These are phyloP conservation scores for Dryobotodes eremita DNA, from an alignment of 2,888 invertebrate species.

Conservation along the genomic window DNA sequence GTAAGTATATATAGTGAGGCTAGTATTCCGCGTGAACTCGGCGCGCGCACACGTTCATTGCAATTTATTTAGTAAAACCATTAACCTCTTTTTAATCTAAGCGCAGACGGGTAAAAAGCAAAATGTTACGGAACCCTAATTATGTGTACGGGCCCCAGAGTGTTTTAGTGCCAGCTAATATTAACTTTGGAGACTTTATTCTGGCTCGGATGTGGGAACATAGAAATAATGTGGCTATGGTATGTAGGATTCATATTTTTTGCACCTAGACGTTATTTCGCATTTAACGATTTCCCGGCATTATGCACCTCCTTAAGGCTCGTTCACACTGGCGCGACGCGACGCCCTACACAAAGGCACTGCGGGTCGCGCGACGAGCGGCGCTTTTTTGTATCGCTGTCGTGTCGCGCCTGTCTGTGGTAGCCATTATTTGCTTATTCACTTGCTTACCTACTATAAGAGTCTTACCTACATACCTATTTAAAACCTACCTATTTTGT, in stretches of 20 bases:
- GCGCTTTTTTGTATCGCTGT: no score
- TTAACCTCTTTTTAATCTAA: no score
- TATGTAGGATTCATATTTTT: conserved; percentile 66
- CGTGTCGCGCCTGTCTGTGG: no score
- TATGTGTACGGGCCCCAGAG: conserved; percentile 77
- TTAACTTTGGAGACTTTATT: conserved; percentile 80
- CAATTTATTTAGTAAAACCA: not conserved
- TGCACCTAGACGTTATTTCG: not conserved
- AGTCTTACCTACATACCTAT: no score
- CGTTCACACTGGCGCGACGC: no score
- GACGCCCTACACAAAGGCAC: no score
- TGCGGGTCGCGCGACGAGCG: no score
- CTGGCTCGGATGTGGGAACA: conserved; percentile 71
- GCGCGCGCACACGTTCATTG: not conserved
- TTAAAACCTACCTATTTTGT: no score
- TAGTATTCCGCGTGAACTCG: conserved; percentile 24
- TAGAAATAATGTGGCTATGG: conserved; percentile 73
- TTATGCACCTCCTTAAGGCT: not conserved
- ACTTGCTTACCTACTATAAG: not conserved
- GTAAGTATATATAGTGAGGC: no score
- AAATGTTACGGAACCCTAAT: conserved; percentile 81
- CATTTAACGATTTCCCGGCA: not conserved
- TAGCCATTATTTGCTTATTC: no score
- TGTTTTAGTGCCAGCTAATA: conserved; percentile 71
- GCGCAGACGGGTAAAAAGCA: not conserved